Base-by-base conservation (phyloP, 2,113 vertebrate genomes). In the Heloderma charlesbogerti region DNA sequence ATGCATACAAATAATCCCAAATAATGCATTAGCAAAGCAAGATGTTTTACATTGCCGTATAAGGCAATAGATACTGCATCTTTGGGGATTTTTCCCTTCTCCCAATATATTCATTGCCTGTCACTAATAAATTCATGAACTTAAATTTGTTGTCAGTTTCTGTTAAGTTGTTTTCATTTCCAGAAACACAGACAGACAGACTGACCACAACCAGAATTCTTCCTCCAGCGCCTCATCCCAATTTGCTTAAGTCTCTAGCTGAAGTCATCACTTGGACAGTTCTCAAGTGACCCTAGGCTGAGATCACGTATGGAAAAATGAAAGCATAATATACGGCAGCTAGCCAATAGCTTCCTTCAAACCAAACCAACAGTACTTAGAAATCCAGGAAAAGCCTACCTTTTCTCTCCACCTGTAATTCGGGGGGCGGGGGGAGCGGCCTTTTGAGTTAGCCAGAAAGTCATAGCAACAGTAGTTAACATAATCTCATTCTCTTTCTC, bases 241-340 rank as follows among this genome's bases (percentile, higher is more conserved):
- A 96, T 96, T 96, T 96, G 92, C 93, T 96, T 94, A 94, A 95
- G 95, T 94, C 93, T 94, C 93, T 96, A 94, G 94, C 95, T 97
- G 95, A 96, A 96, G 96, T 97, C 95, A 96, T 95, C 94, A 92
- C 82, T 96, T 97, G 96, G 96, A 96, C 88, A 88, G 88, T 63
- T 96, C 94, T 95, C 96, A 97, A 96, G 90, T 97, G 96, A 97
- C 95, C 96, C 92, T 91, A 94, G 94, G 94, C 94, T 93, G 95
- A 93, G 96, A 96, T 96, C 96, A 95, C 94, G 95, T 96, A 95
- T 95, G 95, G 95, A 95, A 96, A 95, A 94, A 94, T 4, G 88
- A 93, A 94, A 95, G 95, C 94, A 94, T 94, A 96, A 94, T 94
- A 95, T 94, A 94, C 93, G 94, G 88, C 93, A 95, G 95, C 94